These are phyloP conservation scores for Camelus bactrianus DNA, from an alignment of 2,113 vertebrate species.

Conservation along the genomic window DNA sequence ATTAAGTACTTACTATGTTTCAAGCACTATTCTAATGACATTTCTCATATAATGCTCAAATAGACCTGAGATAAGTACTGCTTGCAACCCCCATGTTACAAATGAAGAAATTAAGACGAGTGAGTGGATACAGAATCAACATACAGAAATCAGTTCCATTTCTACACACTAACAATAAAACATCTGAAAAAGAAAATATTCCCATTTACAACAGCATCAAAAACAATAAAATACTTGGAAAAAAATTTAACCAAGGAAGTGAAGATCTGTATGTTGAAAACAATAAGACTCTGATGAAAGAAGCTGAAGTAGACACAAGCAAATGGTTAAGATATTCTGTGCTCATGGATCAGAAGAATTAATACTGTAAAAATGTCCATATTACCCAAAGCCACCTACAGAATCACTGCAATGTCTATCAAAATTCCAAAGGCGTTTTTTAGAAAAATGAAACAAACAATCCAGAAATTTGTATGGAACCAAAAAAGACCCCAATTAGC, in stretches of 20 bases:
- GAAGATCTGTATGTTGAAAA: background rate
- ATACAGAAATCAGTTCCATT: too few species aligned
- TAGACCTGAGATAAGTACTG: background rate
- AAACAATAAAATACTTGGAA: background rate
- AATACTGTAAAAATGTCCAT: background rate
- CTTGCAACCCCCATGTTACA: background rate
- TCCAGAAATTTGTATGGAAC: background rate
- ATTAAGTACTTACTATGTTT: background rate
- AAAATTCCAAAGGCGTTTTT: background rate
- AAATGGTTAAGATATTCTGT: background rate
- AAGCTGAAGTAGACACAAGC: background rate
- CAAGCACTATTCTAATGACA: background rate
- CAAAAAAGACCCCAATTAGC: background rate
- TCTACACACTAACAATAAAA: background rate
- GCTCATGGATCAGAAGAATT: too few species aligned
- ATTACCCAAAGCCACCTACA: background rate
- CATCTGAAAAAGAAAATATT: background rate
- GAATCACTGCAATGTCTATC: background rate
- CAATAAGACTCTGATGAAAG: background rate
- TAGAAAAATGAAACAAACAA: background rate
- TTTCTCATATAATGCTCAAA: conserved; percentile 3
- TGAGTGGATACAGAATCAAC: background rate
- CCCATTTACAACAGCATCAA: background rate
- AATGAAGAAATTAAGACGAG: background rate
- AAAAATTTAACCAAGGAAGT: background rate